Evolutionary conservation across 2,797 vertebrate genomes (phyloP).

Genomic region (Myiotriccus ornatus): DNA sequence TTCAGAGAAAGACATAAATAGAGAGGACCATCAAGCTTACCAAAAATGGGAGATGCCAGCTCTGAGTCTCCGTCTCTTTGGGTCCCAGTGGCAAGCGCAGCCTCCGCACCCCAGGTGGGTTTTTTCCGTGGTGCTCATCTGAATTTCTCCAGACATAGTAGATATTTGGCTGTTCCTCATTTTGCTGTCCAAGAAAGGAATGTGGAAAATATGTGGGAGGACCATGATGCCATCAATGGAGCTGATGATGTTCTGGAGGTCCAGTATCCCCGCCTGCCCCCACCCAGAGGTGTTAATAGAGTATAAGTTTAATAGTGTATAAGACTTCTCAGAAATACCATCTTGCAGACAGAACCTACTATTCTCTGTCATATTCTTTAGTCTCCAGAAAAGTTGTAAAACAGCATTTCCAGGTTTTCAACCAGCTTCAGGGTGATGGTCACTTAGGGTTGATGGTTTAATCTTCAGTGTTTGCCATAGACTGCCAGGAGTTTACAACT

Average conservation of each 20-base stretch:
- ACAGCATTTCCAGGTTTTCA: neutral
- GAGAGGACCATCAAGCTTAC: neutral
- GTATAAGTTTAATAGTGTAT: too few relatives aligned
- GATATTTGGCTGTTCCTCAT: neutral
- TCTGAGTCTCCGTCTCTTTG: neutral
- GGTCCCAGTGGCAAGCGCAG: neutral
- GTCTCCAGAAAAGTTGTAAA: neutral
- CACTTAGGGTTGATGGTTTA: neutral
- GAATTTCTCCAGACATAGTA: neutral
- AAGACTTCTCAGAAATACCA: neutral
- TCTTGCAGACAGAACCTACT: neutral
- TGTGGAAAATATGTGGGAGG: neutral
- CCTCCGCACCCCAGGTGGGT: too few relatives aligned
- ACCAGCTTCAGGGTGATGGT: neutral
- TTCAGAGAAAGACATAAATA: neutral
- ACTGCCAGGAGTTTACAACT: neutral
- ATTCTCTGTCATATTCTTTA: fast-evolving
- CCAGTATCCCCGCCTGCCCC: neutral
- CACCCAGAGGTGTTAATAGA: fast-evolving
- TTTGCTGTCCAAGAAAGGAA: neutral
- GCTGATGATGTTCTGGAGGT: fast-evolving
- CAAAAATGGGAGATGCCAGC: neutral
- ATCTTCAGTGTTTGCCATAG: neutral
- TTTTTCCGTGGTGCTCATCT: fast-evolving
- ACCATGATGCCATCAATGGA: fast-evolving